Conservation (phyloP, 2,797 vertebrate genomes). For the Pogoniulus pusillus region DNA sequence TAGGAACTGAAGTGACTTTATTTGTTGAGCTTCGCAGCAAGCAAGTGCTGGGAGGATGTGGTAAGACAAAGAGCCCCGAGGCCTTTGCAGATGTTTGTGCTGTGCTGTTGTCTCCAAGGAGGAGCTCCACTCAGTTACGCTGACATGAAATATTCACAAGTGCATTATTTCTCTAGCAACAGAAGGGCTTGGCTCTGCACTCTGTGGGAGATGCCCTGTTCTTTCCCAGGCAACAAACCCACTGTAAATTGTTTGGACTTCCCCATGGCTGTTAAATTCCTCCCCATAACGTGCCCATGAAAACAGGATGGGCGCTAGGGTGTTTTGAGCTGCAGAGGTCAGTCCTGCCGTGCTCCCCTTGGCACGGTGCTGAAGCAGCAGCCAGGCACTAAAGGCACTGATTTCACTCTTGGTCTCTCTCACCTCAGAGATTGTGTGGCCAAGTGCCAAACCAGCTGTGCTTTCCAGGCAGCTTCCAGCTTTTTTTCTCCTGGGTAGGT, state of each 20-base stretch:
- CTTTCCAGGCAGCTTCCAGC: constrained; percentile 33
- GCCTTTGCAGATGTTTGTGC: constrained; percentile 28
- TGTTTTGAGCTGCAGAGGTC: not conserved
- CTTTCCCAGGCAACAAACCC: constrained; percentile 24
- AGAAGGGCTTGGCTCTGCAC: constrained; percentile 33
- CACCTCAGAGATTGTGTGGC: constrained; percentile 35
- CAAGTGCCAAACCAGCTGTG: constrained; percentile 44
- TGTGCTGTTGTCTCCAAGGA: not conserved
- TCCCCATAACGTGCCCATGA: not conserved
- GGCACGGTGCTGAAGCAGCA: not conserved
- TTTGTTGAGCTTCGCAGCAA: constrained; percentile 24
- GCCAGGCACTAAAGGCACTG: not conserved
- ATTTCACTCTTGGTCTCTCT: not conserved
- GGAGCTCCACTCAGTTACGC: not conserved
- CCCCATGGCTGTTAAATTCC: not conserved
- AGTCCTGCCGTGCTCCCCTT: rapidly evolving
- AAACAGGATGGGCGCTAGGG: not conserved
- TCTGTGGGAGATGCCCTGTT: constrained; percentile 16
- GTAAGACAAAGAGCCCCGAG: constrained; percentile 27
- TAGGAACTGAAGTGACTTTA: constrained; percentile 25
- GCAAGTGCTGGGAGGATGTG: not conserved
- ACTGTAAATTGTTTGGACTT: not conserved
- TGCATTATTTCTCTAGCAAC: not conserved
- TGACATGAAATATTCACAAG: not conserved
- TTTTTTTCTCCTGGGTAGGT: not conserved